A percentile compares a stretch with the other conserved stretches of the same genome.
phyloP scores from a whole-genome alignment of 2,797 vertebrate species.

The Apogon talboti region DNA sequence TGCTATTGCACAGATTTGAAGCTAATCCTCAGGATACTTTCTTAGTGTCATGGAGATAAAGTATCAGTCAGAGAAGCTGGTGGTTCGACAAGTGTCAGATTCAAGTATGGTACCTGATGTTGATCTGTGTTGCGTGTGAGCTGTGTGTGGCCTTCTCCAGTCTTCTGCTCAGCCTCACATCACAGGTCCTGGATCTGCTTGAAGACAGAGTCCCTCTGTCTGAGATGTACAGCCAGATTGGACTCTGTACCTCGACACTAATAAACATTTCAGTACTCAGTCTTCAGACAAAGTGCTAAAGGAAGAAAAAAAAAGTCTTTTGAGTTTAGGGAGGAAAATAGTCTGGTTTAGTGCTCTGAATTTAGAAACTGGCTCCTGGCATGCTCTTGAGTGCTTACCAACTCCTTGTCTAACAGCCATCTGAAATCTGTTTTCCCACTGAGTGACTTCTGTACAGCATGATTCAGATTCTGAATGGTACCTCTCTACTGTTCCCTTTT shows the following conservation, averaged over 20 bases:
- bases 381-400: conserved; percentile 9
- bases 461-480: conserved; percentile 5
- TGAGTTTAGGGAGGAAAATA: neutral
- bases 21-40: conserved; percentile 21
- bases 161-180: conserved; percentile 12
- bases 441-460: conserved; percentile 11
- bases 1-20: conserved; percentile 7
- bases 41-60: conserved; percentile 10
- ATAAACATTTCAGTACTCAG: conserved; percentile 11
- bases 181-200: conserved; percentile 10
- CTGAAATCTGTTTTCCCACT: conserved; percentile 27
- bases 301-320: conserved; percentile 22
- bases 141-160: conserved; percentile 17
- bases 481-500: conserved; percentile 8
- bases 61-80: conserved; percentile 5
- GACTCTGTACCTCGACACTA: conserved; percentile 1
- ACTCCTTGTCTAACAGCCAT: conserved; percentile 10
- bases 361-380: conserved; percentile 17
- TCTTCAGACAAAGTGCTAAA: conserved; percentile 21
- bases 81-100: conserved; percentile 1
- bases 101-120: neutral
- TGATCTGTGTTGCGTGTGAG: neutral
- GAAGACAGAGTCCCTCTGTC: neutral
- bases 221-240: conserved; percentile 7
- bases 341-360: conserved; percentile 17